These are phyloP conservation scores for Ascaphus truei DNA, from an alignment of 2,113 vertebrate species.

Conservation along the genomic window DNA sequence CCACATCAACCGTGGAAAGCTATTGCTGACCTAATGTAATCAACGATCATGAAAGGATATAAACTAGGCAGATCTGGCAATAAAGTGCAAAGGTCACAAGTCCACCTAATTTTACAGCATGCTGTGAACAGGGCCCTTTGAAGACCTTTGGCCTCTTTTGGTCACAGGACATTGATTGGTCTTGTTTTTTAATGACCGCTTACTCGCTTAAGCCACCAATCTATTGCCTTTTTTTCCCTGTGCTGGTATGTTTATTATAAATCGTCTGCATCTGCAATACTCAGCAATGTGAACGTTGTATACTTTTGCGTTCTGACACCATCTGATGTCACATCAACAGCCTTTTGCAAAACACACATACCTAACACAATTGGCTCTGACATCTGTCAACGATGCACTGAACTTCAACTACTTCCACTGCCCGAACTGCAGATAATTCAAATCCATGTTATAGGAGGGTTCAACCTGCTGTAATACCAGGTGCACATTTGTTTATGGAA, in stretches of 20 bases:
- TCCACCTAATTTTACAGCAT: slow-evolving; percentile 46
- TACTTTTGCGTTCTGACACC: too few species aligned
- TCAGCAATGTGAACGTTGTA: slow-evolving; percentile 31
- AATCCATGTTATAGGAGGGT: too few species aligned
- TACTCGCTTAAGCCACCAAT: slow-evolving; percentile 60
- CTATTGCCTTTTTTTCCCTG: slow-evolving; percentile 50
- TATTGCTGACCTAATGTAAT: slow-evolving; percentile 54
- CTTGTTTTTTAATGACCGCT: slow-evolving; percentile 59
- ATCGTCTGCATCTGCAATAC: neutral
- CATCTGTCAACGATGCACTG: too few species aligned
- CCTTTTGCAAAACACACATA: too few species aligned
- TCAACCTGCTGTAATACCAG: too few species aligned
- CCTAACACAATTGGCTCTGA: too few species aligned
- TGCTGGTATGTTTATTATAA: neutral
- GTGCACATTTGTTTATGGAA: too few species aligned
- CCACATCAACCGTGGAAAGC: slow-evolving; percentile 32
- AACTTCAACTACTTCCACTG: too few species aligned
- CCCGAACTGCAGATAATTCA: too few species aligned
- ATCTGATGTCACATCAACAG: too few species aligned
- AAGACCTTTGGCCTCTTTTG: slow-evolving; percentile 63
- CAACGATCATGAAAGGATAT: slow-evolving; percentile 57
- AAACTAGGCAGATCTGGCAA: slow-evolving; percentile 42
- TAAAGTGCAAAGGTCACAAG: slow-evolving; percentile 45
- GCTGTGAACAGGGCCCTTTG: slow-evolving; percentile 56
- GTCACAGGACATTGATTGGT: slow-evolving; percentile 55